Percentiles rank a stretch among this genome's conserved stretches.
Evolutionary conservation across 2,888 invertebrate species (phyloP).

Genomic region (Heteromurus nitidus): DNA sequence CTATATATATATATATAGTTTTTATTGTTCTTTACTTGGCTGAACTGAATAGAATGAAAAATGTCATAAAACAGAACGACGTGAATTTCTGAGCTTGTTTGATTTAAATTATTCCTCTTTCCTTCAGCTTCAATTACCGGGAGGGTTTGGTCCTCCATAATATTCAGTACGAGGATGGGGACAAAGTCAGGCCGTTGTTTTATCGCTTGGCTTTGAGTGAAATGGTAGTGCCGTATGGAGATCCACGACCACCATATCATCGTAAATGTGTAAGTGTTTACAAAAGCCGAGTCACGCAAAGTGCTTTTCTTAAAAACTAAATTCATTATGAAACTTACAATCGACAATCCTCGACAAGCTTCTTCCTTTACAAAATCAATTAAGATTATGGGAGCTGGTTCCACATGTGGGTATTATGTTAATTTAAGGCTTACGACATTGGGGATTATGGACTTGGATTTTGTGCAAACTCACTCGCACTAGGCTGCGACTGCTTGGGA

Average conservation of each 20-base stretch:
- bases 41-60: too few relatives aligned
- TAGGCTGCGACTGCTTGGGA: slow-evolving; percentile 54
- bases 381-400: neutral
- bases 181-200: slow-evolving; percentile 56
- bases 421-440: slow-evolving; percentile 57
- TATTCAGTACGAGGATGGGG: slow-evolving; percentile 67
- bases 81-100: neutral
- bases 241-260: slow-evolving; percentile 70
- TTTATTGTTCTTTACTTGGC: too few relatives aligned
- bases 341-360: neutral
- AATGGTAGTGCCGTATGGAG: slow-evolving; percentile 70
- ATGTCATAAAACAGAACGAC: neutral
- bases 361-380: neutral
- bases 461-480: slow-evolving; percentile 7
- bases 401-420: neutral
- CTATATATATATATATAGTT: neutral
- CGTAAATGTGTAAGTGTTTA: slow-evolving; percentile 61
- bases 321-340: neutral
- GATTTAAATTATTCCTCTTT: neutral
- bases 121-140: slow-evolving; percentile 65
- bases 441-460: slow-evolving; percentile 66
- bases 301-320: too few relatives aligned
- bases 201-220: slow-evolving; percentile 69
- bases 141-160: slow-evolving; percentile 71
- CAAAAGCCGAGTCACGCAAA: slow-evolving; percentile 39